Percentiles rank a stretch among this genome's conserved stretches.
Conservation (phyloP, 2,888 invertebrate species). For the Lumbricus terrestris region DNA sequence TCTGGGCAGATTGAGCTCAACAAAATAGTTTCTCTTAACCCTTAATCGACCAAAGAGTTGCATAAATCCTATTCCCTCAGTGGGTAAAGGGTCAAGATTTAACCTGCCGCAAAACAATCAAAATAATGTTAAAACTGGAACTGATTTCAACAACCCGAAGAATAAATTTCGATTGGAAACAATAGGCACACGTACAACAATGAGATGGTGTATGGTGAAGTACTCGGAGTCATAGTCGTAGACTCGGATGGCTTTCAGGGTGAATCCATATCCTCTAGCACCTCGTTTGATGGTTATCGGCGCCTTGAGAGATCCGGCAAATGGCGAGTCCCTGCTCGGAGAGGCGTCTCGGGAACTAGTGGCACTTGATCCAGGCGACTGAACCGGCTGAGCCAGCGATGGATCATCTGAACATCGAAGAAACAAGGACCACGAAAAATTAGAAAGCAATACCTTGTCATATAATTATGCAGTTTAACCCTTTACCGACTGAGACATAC, state of each 20-base stretch:
- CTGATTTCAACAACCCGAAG: neutral
- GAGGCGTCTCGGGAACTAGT: constrained; percentile 87
- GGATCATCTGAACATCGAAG: constrained; percentile 20
- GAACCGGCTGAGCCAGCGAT: constrained; percentile 28
- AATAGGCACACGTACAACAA: constrained; percentile 70
- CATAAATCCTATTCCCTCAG: too few relatives aligned
- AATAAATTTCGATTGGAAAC: neutral
- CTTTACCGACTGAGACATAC: too few relatives aligned
- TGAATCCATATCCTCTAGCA: constrained; percentile 94
- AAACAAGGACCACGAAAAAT: neutral
- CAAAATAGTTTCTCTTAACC: neutral
- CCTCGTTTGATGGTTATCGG: constrained; percentile 90
- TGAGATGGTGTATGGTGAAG: constrained; percentile 97
- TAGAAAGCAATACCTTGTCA: neutral
- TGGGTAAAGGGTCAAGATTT: too few relatives aligned
- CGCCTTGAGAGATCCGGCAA: constrained; percentile 70
- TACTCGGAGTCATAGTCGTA: constrained; percentile 94
- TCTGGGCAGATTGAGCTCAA: neutral
- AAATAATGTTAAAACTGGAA: too few relatives aligned
- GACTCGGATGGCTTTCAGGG: constrained; percentile 93
- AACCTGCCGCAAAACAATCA: neutral
- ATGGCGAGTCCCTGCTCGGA: constrained; percentile 88
- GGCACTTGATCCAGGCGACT: constrained; percentile 62
- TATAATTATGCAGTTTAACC: neutral
- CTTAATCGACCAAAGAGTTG: too few relatives aligned